phyloP scores from a whole-genome alignment of 2,888 invertebrate genomes.

The Chrysolina haemoptera region DNA sequence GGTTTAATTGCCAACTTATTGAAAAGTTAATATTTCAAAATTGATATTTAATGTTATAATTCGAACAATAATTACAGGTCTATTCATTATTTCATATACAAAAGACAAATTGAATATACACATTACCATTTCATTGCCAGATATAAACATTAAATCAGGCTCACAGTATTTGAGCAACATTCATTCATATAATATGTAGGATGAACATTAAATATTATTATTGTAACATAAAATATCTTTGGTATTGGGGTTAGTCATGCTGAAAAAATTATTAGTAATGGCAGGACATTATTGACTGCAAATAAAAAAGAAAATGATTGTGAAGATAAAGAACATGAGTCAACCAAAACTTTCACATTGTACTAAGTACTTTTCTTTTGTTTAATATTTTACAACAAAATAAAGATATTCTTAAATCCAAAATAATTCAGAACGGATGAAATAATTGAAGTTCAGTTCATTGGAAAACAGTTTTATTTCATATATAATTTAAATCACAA shows the following conservation, averaged over 20 bases:
- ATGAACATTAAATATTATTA: not conserved
- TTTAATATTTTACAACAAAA: not conserved
- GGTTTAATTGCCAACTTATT: not conserved
- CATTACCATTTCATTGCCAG: constrained; percentile 1
- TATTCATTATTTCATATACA: constrained; percentile 19
- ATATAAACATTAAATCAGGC: not conserved
- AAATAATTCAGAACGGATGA: not conserved
- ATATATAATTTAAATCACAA: constrained; percentile 59
- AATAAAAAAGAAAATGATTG: not conserved
- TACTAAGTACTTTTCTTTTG: too few species aligned
- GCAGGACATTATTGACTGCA: not conserved
- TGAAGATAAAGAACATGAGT: not conserved
- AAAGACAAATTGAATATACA: constrained; percentile 12
- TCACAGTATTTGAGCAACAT: not conserved
- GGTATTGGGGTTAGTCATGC: constrained; percentile 21
- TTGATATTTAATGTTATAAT: not conserved
- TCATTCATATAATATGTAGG: not conserved
- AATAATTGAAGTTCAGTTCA: constrained; percentile 29
- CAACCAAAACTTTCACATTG: too few species aligned
- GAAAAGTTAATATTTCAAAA: not conserved
- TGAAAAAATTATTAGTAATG: constrained; percentile 8
- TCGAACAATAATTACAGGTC: not conserved
- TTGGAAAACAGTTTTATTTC: constrained; percentile 52
- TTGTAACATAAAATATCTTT: constrained; percentile 20
- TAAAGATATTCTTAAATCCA: not conserved